These are phyloP conservation scores for Trypoxylon attenuatum DNA, from an alignment of 2,888 invertebrate genomes.

Conservation along the genomic window DNA sequence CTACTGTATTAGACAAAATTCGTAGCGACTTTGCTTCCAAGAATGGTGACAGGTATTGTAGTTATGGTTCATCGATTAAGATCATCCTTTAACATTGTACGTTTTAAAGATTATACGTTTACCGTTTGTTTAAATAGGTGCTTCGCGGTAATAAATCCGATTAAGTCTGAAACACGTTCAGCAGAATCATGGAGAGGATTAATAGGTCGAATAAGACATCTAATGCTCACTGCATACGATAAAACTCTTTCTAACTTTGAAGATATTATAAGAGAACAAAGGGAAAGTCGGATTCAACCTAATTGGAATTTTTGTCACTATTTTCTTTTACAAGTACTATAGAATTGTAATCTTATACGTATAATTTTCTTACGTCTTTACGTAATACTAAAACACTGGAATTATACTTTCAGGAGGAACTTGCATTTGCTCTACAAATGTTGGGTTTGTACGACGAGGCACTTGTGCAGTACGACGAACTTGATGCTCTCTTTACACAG, in stretches of 20 bases:
- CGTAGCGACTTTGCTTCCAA: conserved; percentile 95
- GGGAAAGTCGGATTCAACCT: conserved; percentile 91
- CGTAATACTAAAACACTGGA: conserved; percentile 1
- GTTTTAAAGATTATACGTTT: not conserved
- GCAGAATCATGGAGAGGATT: conserved; percentile 94
- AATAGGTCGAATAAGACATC: conserved; percentile 87
- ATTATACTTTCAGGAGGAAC: conserved; percentile 84
- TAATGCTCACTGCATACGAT: conserved; percentile 91
- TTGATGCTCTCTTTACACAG: conserved; percentile 97
- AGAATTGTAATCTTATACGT: not conserved
- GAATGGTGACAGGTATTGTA: conserved; percentile 81
- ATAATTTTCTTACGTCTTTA: no score
- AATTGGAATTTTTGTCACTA: conserved; percentile 97
- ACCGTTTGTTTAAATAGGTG: conserved; percentile 77
- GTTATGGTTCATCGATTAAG: conserved; percentile 10
- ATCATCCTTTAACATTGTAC: no score
- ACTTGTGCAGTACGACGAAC: conserved; percentile 96
- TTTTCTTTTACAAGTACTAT: conserved; percentile 88
- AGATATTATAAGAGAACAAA: conserved; percentile 90
- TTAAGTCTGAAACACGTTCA: conserved; percentile 90
- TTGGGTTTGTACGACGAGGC: conserved; percentile 95
- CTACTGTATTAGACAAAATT: conserved; percentile 95
- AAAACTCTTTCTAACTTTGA: conserved; percentile 90
- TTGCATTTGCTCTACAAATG: conserved; percentile 96
- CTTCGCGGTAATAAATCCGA: conserved; percentile 92